Percentiles rank a stretch among this genome's conserved stretches.
phyloP scores from a whole-genome alignment of 2,888 invertebrate genomes.

The Belgica antarctica region DNA sequence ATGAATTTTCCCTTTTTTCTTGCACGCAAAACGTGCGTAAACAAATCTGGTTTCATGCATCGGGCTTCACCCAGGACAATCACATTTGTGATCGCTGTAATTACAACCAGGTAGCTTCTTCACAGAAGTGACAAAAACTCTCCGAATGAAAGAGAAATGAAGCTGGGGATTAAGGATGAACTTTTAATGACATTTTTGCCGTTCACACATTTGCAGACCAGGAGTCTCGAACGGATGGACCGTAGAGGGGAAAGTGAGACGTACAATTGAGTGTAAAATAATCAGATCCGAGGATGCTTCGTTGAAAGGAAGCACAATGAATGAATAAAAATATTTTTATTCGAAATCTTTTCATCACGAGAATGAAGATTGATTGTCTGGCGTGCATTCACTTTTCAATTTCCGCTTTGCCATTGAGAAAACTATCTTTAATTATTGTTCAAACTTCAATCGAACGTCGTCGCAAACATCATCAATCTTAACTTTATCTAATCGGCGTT shows the following conservation, averaged over 20 bases:
- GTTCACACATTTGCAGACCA: constrained; percentile 28
- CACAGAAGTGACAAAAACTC: constrained; percentile 15
- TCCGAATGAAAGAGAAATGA: neutral
- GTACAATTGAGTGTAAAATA: constrained; percentile 20
- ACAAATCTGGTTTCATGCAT: constrained; percentile 37
- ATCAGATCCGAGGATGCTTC: constrained; percentile 23
- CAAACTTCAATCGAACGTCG: constrained; percentile 36
- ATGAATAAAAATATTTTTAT: constrained; percentile 26
- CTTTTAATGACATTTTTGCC: constrained; percentile 28
- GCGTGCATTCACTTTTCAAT: constrained; percentile 18
- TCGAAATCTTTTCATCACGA: neutral
- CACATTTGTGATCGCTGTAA: constrained; percentile 23
- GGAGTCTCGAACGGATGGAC: neutral
- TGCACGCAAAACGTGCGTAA: constrained; percentile 29
- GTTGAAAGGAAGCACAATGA: neutral
- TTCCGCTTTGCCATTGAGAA: constrained; percentile 17
- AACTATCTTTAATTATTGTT: constrained; percentile 37
- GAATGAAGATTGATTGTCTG: constrained; percentile 31
- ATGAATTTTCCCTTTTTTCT: neutral
- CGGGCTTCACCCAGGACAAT: constrained; percentile 16
- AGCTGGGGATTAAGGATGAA: constrained; percentile 37
- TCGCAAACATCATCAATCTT: constrained; percentile 35
- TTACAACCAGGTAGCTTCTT: constrained; percentile 32
- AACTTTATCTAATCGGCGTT: constrained; percentile 28
- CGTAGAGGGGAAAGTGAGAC: neutral